Conservation (phyloP, 2,113 vertebrate species). For the Pavo muticus region DNA sequence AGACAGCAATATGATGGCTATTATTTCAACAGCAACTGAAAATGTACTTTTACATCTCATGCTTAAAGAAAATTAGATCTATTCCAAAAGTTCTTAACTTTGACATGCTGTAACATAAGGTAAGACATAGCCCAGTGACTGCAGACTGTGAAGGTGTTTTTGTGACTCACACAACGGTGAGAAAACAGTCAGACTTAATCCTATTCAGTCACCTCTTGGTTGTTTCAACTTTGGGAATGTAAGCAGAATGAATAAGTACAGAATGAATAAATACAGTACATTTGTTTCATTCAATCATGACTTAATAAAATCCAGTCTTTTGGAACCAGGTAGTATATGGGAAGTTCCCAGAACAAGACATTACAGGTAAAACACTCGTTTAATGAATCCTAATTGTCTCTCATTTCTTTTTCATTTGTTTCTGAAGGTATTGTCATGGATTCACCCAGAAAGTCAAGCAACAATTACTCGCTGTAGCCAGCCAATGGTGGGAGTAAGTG, state of each 20-base stretch:
- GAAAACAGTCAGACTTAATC: neutral
- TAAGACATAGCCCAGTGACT: neutral
- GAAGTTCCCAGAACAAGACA: neutral
- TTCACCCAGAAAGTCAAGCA: constrained; percentile 97
- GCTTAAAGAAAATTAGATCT: neutral
- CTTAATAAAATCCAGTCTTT: constrained; percentile 1
- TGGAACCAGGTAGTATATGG: neutral
- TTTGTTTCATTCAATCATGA: neutral
- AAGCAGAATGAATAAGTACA: neutral
- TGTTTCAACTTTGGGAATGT: neutral
- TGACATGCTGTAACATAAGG: neutral
- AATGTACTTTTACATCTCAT: neutral
- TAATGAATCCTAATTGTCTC: neutral
- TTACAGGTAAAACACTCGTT: neutral
- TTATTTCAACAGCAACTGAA: neutral
- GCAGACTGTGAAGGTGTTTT: neutral
- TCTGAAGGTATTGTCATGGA: constrained; percentile 93
- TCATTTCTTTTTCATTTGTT: neutral
- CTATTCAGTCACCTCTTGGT: neutral
- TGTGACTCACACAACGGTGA: neutral
- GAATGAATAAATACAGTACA: neutral
- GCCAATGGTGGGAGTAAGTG: constrained; percentile 94
- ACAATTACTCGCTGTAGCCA: constrained; percentile 94
- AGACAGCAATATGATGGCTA: neutral
- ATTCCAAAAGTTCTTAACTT: neutral